Percentiles rank a stretch among this genome's conserved stretches.
Evolutionary conservation across 1,140 invertebrate genomes (phyloP).

Genomic region (Nasonia longicornis): DNA sequence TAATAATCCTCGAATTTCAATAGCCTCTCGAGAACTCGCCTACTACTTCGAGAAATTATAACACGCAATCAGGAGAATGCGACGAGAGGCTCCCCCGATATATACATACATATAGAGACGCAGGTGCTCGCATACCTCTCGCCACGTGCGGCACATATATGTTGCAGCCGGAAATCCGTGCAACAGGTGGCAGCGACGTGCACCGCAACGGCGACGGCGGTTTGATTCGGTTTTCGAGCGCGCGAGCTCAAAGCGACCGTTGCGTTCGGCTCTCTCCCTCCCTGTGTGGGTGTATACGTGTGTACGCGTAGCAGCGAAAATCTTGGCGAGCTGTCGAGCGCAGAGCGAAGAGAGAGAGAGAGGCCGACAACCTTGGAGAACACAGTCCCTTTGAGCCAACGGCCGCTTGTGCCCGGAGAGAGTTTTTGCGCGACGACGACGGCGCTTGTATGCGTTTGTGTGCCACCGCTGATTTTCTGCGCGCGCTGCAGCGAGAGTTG

Average conservation of each 20-base stretch:
- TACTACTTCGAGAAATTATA: neutral
- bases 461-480: too few species aligned
- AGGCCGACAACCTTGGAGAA: neutral
- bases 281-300: neutral
- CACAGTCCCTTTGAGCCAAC: too few species aligned
- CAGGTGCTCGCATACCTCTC: conserved; percentile 3
- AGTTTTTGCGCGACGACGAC: neutral
- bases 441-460: neutral
- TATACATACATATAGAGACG: neutral
- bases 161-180: conserved; percentile 61
- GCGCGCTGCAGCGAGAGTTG: neutral
- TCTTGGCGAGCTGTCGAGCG: neutral
- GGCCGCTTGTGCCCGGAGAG: too few species aligned
- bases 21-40: neutral
- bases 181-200: conserved; percentile 62
- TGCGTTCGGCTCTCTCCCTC: neutral
- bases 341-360: neutral
- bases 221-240: conserved; percentile 49
- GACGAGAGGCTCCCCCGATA: neutral
- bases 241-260: neutral
- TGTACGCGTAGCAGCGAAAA: neutral
- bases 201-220: conserved; percentile 15
- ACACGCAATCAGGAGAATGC: neutral
- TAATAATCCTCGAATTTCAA: too few species aligned
- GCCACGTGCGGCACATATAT: conserved; percentile 24